Evolutionary conservation across 2,797 vertebrate species (phyloP), one percentile per base, ranked within the genome.

Genomic region (Pseudochirops cupreus): DNA sequence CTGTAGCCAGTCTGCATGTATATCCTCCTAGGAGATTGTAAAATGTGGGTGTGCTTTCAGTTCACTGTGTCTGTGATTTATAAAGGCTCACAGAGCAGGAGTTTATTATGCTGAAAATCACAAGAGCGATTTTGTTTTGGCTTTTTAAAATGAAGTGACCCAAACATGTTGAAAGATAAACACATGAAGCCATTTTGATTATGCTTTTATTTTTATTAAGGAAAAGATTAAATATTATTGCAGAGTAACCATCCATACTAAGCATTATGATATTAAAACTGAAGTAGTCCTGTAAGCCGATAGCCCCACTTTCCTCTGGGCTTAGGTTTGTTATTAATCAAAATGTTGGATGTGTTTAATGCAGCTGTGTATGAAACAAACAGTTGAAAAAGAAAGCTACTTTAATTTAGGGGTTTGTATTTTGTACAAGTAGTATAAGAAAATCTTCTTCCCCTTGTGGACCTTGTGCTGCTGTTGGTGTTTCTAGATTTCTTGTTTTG

Each of bases 91-190:
- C 21, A 91, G 96, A 94, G 98, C 97, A 98, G 95, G 82, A 97
- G 97, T 98, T 96, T 97, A 82, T 98, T 98, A 93, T 97, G 95
- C 96, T 97, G 92, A 98, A 97, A 98, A 97, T 98, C 96, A 97
- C 93, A 95, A 50, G 95, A 98, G 95, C 96, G 54, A 55, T 97
- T 96, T 97, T 97, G 96, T 98, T 91, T 97, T 98, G 74, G 54
- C 29, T 97, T 96, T 97, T 96, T 93, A 95, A 98, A 98, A 97
- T 95, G 94, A 98, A 98, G 95, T 98, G 96, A 97, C 93, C 91
- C 90, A 98, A 98, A 97, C 96, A 97, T 97, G 97, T 97, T 98
- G 97, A 98, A 98, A 98, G 98, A 98, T 98, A 98, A 98, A 98
- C 97, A 97, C 96, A 95, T 96, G 96, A 97, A 95, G 94, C 95